Conservation (phyloP, 2,113 vertebrate genomes). For the Ctenomys sociabilis region DNA sequence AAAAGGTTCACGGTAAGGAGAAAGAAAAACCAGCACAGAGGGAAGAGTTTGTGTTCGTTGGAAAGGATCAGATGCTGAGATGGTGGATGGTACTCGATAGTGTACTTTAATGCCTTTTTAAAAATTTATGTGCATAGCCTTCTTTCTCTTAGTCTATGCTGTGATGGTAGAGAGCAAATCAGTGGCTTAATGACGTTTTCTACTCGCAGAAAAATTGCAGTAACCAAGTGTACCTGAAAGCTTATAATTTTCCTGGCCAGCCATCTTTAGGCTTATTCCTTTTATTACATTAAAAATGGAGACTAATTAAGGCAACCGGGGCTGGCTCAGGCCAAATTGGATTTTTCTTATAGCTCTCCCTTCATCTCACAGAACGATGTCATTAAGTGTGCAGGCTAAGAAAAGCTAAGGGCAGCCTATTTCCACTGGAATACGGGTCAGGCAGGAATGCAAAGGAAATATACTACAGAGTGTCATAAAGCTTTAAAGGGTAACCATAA, state of each 20-base stretch:
- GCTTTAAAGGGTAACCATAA: slow-evolving; percentile 78
- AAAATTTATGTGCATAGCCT: slow-evolving; percentile 1
- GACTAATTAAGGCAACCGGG: slow-evolving; percentile 64
- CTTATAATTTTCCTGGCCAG: slow-evolving; percentile 65
- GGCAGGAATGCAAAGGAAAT: slow-evolving; percentile 63
- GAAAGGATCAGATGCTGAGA: background rate
- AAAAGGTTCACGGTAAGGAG: background rate
- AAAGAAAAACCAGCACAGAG: background rate
- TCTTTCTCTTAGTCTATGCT: slow-evolving; percentile 38
- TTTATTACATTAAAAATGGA: slow-evolving; percentile 77
- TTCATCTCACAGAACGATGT: slow-evolving; percentile 73
- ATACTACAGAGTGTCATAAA: slow-evolving; percentile 68
- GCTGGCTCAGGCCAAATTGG: slow-evolving; percentile 45
- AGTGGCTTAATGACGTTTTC: background rate
- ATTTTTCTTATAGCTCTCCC: slow-evolving; percentile 67
- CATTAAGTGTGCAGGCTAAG: slow-evolving; percentile 66
- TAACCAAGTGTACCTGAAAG: slow-evolving; percentile 38
- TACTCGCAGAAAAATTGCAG: slow-evolving; percentile 66
- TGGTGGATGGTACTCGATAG: background rate
- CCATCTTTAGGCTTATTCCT: slow-evolving; percentile 70
- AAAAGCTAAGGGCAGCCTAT: slow-evolving; percentile 73
- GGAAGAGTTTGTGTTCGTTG: background rate
- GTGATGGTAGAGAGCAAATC: slow-evolving; percentile 52
- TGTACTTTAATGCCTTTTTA: slow-evolving; percentile 27
- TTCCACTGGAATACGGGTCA: slow-evolving; percentile 54